phyloP scores from a whole-genome alignment of 2,797 vertebrate species.

The Neomorphus geoffroyi region DNA sequence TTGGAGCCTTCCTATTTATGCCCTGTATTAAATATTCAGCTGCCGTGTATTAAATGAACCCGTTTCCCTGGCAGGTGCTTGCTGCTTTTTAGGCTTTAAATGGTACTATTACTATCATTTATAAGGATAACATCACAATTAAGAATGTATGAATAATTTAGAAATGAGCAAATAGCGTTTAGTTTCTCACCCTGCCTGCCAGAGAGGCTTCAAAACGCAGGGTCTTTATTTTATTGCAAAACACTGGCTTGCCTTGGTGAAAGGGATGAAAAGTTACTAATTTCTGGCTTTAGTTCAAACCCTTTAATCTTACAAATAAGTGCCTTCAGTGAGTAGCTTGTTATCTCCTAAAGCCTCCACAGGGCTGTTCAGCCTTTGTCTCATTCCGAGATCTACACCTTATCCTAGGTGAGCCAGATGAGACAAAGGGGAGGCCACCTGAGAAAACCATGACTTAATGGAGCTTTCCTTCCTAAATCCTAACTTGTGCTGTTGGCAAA shows the following conservation, averaged over 20 bases:
- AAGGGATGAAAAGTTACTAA: slow-evolving; percentile 65
- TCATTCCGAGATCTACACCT: slow-evolving; percentile 19
- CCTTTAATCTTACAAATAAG: slow-evolving; percentile 66
- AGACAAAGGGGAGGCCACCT: slow-evolving; percentile 17
- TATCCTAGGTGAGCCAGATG: slow-evolving; percentile 45
- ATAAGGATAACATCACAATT: slow-evolving; percentile 63
- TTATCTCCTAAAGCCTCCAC: slow-evolving; percentile 36
- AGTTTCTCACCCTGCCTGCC: slow-evolving; percentile 5
- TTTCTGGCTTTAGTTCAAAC: slow-evolving; percentile 70
- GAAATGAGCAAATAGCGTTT: slow-evolving; percentile 56
- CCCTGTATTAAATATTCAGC: slow-evolving; percentile 5
- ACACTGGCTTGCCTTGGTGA: not conserved
- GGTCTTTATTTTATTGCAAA: slow-evolving; percentile 69
- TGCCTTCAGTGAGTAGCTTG: slow-evolving; percentile 4
- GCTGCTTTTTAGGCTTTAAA: slow-evolving; percentile 49
- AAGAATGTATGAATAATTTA: slow-evolving; percentile 63
- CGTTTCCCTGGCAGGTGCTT: slow-evolving; percentile 34
- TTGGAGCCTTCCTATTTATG: slow-evolving; percentile 14
- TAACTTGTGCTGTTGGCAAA: slow-evolving; percentile 29
- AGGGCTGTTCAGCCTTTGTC: slow-evolving; percentile 39
- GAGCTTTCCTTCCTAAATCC: slow-evolving; percentile 57
- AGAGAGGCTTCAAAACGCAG: slow-evolving; percentile 14
- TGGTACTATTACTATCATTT: slow-evolving; percentile 55
- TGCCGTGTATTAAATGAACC: slow-evolving; percentile 4
- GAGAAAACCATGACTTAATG: not conserved